These are phyloP conservation scores for Heliothis subflexa DNA, from an alignment of 1,140 invertebrate species.

Conservation along the genomic window DNA sequence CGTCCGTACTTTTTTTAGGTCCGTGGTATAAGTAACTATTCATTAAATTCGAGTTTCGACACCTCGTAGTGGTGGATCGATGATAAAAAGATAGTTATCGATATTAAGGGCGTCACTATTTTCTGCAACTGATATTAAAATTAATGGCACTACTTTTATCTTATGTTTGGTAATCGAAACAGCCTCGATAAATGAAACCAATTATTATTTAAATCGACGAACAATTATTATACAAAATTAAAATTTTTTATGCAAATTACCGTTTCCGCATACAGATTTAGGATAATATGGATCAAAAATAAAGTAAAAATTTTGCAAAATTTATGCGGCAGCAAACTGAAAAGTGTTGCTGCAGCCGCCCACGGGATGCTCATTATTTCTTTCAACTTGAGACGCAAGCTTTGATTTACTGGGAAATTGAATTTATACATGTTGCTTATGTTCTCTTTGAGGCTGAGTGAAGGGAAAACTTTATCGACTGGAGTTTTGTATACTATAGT, in stretches of 20 bases:
- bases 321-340: constrained; percentile 31
- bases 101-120: constrained; percentile 23
- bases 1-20: no score
- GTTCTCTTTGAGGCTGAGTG: constrained; percentile 11
- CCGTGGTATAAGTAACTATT: constrained; percentile 49
- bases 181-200: neutral
- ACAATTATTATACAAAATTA: neutral
- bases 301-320: constrained; percentile 15
- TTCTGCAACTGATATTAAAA: neutral
- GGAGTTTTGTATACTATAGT: neutral
- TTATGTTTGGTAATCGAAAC: neutral
- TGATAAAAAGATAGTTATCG: constrained; percentile 15
- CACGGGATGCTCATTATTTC: constrained; percentile 38
- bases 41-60: constrained; percentile 52
- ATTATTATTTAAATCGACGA: neutral
- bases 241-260: no score
- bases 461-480: constrained; percentile 21
- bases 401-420: constrained; percentile 41
- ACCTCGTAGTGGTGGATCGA: constrained; percentile 4
- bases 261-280: neutral
- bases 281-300: neutral
- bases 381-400: constrained; percentile 32
- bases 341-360: constrained; percentile 29
- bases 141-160: neutral
- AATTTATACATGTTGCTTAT: constrained; percentile 18